phyloP scores from a whole-genome alignment of 2,797 vertebrate genomes.

The Cryptoblepharus egeriae region DNA sequence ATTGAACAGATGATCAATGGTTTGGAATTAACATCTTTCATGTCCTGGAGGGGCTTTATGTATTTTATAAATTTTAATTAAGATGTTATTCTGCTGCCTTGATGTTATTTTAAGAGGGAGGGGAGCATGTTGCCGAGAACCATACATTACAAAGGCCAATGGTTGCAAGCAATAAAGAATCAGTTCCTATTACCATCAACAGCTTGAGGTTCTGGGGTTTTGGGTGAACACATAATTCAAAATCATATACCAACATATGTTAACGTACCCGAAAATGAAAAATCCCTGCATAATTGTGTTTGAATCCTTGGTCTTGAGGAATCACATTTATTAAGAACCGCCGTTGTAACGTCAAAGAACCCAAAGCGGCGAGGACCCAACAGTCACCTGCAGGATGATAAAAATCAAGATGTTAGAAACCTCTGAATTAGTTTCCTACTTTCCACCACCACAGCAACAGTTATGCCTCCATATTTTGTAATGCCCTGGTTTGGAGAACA shows the following conservation, averaged over 20 bases:
- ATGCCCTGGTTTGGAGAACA: neutral
- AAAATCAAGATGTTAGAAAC: neutral
- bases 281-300: slow-evolving; percentile 74
- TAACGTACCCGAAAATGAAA: slow-evolving; percentile 79
- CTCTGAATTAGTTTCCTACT: neutral
- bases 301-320: slow-evolving; percentile 76
- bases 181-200: neutral
- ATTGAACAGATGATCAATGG: neutral
- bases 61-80: neutral
- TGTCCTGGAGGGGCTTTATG: neutral
- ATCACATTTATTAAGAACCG: slow-evolving; percentile 70
- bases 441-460: neutral
- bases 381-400: slow-evolving; percentile 73
- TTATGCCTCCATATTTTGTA: neutral
- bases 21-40: neutral
- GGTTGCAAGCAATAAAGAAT: neutral
- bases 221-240: neutral
- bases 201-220: slow-evolving; percentile 31
- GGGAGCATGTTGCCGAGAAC: neutral
- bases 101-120: neutral
- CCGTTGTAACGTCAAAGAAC: slow-evolving; percentile 73
- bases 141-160: neutral
- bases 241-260: neutral
- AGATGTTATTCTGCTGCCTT: neutral
- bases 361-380: slow-evolving; percentile 80